Evolutionary conservation across 1,140 invertebrate species (phyloP).

Genomic region (Planococcus citri): DNA sequence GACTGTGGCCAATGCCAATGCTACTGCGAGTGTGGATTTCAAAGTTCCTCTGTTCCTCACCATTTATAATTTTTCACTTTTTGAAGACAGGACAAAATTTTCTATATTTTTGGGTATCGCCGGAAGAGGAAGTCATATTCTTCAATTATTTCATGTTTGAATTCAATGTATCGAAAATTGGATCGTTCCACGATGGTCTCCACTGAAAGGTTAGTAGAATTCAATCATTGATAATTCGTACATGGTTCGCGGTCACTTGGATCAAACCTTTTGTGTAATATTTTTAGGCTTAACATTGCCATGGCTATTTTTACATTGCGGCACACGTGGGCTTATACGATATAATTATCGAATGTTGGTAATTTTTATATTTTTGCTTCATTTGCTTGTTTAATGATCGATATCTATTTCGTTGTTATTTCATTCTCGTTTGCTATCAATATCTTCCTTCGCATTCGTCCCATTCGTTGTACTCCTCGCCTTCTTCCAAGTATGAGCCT

Average conservation of each 20-base stretch:
- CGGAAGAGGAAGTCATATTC: constrained; percentile 14
- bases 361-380: neutral
- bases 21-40: neutral
- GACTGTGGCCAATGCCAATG: constrained; percentile 17
- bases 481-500: neutral
- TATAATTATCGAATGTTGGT: neutral
- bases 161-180: neutral
- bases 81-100: constrained; percentile 14
- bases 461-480: too few species aligned
- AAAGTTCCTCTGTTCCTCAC: constrained; percentile 16
- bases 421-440: too few species aligned
- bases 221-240: neutral
- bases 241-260: neutral
- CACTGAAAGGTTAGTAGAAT: neutral
- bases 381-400: neutral
- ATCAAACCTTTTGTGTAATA: constrained; percentile 16
- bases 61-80: constrained; percentile 12
- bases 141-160: neutral
- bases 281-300: constrained; percentile 20
- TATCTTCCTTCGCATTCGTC: too few species aligned
- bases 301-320: constrained; percentile 20
- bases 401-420: neutral
- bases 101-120: constrained; percentile 10
- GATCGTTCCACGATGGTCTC: neutral
- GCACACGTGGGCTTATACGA: constrained; percentile 14